phyloP scores from a whole-genome alignment of 2,113 vertebrate species.

The Pseudorhombus dupliciocellatus region DNA sequence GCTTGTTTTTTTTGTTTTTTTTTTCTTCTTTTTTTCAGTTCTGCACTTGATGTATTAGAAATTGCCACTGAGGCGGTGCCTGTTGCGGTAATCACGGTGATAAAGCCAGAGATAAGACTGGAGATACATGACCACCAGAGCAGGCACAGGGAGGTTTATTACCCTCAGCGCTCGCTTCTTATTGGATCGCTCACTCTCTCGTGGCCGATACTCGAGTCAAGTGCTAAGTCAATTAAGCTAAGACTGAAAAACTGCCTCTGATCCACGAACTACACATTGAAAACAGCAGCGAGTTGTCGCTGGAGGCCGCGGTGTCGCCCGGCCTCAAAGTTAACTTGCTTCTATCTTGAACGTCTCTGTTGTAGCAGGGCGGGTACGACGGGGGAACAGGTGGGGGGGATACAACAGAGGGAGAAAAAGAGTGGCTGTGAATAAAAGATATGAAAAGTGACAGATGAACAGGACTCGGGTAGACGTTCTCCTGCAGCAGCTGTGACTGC shows the following conservation, averaged over 20 bases:
- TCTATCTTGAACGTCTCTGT: slow-evolving; percentile 55
- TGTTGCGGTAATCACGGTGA: slow-evolving; percentile 30
- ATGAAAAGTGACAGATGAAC: slow-evolving; percentile 99
- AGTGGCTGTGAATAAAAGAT: slow-evolving; percentile 90
- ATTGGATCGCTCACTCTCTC: slow-evolving; percentile 2
- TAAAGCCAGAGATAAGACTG: slow-evolving; percentile 11
- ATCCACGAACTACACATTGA: slow-evolving; percentile 18
- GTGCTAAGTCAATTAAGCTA: slow-evolving; percentile 13
- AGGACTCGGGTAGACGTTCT: slow-evolving; percentile 89
- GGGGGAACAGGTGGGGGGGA: slow-evolving; percentile 81
- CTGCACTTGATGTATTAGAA: slow-evolving; percentile 21
- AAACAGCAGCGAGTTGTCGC: slow-evolving; percentile 3
- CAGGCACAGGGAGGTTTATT: neutral
- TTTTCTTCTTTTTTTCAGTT: neutral
- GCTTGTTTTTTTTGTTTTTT: neutral
- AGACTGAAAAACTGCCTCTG: slow-evolving; percentile 25
- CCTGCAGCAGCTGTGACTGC: slow-evolving; percentile 92
- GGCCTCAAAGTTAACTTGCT: slow-evolving; percentile 30
- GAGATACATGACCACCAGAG: slow-evolving; percentile 28
- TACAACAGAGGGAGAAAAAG: slow-evolving; percentile 80
- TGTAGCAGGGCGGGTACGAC: slow-evolving; percentile 71
- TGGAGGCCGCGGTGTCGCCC: neutral
- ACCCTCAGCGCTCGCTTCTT: neutral
- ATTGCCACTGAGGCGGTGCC: slow-evolving; percentile 5
- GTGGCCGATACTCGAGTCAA: slow-evolving; percentile 10